Evolutionary conservation across 2,888 invertebrate genomes (phyloP).

Genomic region (Kuschelorhynchus macadamiae): DNA sequence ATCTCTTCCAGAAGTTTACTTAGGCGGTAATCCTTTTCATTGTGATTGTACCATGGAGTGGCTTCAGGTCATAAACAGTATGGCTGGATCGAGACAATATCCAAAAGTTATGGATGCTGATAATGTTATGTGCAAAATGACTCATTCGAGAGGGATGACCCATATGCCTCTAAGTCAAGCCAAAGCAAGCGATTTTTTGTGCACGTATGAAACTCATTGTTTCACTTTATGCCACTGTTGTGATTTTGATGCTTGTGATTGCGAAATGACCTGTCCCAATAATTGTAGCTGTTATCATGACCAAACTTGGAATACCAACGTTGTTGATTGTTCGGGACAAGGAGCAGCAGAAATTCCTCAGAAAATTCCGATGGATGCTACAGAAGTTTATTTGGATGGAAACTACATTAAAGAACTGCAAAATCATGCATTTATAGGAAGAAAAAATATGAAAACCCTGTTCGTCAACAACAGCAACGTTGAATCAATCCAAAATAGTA

Average conservation of each 20-base stretch:
- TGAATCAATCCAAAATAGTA: conserved; percentile 88
- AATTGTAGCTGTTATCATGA: conserved; percentile 97
- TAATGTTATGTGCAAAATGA: conserved; percentile 90
- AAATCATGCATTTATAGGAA: conserved; percentile 90
- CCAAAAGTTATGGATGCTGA: conserved; percentile 91
- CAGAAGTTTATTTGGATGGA: conserved; percentile 93
- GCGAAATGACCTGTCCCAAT: conserved; percentile 95
- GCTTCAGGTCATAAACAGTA: conserved; percentile 90
- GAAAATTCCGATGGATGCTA: conserved; percentile 94
- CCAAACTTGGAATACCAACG: conserved; percentile 92
- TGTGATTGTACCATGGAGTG: conserved; percentile 98
- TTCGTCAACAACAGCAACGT: conserved; percentile 90
- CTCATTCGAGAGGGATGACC: conserved; percentile 85
- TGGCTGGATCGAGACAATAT: conserved; percentile 86
- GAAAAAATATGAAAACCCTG: conserved; percentile 88
- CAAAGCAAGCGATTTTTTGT: conserved; percentile 88
- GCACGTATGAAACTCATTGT: conserved; percentile 93
- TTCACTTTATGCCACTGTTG: conserved; percentile 96
- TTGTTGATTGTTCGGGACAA: conserved; percentile 91
- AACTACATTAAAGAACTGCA: conserved; percentile 88
- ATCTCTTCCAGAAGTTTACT: conserved; percentile 88
- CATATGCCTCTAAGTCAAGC: conserved; percentile 84
- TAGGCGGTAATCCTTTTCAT: conserved; percentile 93
- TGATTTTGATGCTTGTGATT: conserved; percentile 96
- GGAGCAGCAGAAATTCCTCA: conserved; percentile 84